These are phyloP conservation scores for Ditylenchus weischeri DNA, from an alignment of 2,888 invertebrate genomes.

Conservation along the genomic window DNA sequence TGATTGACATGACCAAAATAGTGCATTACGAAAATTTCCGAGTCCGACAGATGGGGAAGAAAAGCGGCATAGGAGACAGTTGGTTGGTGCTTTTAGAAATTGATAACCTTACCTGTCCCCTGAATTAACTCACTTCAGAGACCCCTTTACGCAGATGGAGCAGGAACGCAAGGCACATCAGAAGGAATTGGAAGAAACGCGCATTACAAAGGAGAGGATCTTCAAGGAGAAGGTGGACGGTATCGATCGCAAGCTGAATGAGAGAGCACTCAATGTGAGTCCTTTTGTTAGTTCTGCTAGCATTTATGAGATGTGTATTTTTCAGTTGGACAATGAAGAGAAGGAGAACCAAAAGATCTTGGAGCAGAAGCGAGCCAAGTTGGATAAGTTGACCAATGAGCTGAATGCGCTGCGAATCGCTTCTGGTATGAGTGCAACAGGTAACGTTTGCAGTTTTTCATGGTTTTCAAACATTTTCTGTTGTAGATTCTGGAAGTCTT, in stretches of 20 bases:
- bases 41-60: conserved; percentile 61
- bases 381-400: conserved; percentile 30
- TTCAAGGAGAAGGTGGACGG: conserved; percentile 85
- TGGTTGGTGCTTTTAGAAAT: conserved; percentile 10
- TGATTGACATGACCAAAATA: conserved; percentile 64
- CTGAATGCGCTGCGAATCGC: conserved; percentile 26
- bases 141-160: conserved; percentile 96
- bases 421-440: too few species aligned
- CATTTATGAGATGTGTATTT: background rate
- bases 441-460: too few species aligned
- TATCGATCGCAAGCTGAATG: conserved; percentile 75
- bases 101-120: background rate
- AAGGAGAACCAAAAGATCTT: conserved; percentile 28
- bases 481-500: conserved; percentile 33
- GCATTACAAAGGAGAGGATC: conserved; percentile 94
- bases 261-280: conserved; percentile 29
- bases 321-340: conserved; percentile 30
- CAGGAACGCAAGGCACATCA: conserved; percentile 82
- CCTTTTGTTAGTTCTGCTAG: conserved; percentile 3
- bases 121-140: conserved; percentile 66
- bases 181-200: conserved; percentile 69
- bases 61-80: conserved; percentile 39
- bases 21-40: conserved; percentile 99
- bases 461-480: too few species aligned
- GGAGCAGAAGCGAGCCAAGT: conserved; percentile 30